phyloP scores from a whole-genome alignment of 2,797 vertebrate species.

The Adelosebastes latens region DNA sequence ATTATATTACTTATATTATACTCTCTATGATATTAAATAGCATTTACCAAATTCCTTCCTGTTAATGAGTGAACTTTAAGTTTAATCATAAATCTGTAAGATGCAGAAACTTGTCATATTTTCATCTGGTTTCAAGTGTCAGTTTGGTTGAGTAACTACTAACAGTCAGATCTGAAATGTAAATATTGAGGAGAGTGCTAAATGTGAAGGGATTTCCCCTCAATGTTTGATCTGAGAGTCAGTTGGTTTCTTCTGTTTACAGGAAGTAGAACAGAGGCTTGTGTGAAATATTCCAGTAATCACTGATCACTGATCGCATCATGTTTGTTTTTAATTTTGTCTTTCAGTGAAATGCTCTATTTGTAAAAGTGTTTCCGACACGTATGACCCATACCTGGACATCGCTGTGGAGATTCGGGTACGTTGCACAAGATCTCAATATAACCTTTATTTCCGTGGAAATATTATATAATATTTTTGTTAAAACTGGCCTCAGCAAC shows the following conservation, averaged over 20 bases:
- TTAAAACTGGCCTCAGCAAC: background rate
- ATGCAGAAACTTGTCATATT: background rate
- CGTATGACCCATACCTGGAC: slow-evolving; percentile 95
- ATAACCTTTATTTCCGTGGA: background rate
- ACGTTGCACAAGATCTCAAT: slow-evolving; percentile 22
- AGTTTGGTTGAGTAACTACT: background rate
- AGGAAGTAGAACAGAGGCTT: slow-evolving; percentile 12
- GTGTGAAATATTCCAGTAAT: slow-evolving; percentile 4
- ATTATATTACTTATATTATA: too few relatives aligned
- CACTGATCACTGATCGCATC: background rate
- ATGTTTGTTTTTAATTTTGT: slow-evolving; percentile 10
- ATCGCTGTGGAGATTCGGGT: slow-evolving; percentile 95
- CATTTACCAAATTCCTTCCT: background rate
- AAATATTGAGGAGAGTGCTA: background rate
- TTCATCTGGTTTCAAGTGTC: background rate
- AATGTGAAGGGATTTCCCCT: background rate
- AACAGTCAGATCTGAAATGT: background rate
- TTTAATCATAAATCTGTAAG: background rate
- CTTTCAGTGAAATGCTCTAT: slow-evolving; percentile 91
- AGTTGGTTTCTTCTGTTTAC: slow-evolving; percentile 7
- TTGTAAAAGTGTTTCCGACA: slow-evolving; percentile 95
- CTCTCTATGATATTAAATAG: background rate
- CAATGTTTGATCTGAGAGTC: background rate
- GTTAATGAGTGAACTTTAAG: background rate
- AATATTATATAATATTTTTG: background rate